Conservation (phyloP, 2,888 invertebrate species). For the Calephelis perditalis region DNA sequence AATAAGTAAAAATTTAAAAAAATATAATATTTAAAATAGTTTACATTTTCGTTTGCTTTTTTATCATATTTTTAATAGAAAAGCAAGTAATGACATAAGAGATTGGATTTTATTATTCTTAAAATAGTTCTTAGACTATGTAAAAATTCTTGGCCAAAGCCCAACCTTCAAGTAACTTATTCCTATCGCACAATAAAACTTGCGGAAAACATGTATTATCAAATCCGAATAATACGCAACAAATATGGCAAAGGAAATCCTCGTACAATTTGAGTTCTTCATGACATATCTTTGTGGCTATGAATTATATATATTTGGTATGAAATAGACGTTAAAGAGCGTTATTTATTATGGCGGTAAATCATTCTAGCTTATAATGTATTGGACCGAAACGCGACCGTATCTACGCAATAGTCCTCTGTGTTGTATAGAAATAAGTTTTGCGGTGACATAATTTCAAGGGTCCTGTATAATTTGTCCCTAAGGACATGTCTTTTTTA, state of each 20-base stretch:
- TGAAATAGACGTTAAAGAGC: conserved; percentile 45
- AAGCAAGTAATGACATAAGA: too few species aligned
- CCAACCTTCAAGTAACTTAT: neutral
- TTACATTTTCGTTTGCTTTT: too few species aligned
- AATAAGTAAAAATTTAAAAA: too few species aligned
- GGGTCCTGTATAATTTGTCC: neutral
- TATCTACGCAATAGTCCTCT: conserved; percentile 14
- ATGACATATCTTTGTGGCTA: conserved; percentile 45
- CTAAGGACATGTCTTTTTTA: neutral
- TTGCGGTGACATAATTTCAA: neutral
- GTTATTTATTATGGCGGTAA: conserved; percentile 58
- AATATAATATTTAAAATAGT: too few species aligned
- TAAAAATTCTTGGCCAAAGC: too few species aligned
- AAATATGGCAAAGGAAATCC: conserved; percentile 25
- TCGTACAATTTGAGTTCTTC: conserved; percentile 31
- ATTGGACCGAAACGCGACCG: conserved; percentile 36
- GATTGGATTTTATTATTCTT: too few species aligned
- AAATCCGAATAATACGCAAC: conserved; percentile 7
- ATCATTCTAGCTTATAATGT: conserved; percentile 55
- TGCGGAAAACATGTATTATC: conserved; percentile 23
- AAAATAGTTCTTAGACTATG: too few species aligned
- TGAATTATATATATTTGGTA: conserved; percentile 50
- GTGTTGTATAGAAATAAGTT: conserved; percentile 1
- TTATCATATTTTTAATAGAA: too few species aligned
- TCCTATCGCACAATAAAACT: conserved; percentile 23